Base-by-base conservation (phyloP, 1,140 invertebrate genomes). In the Bombus fervidus region DNA sequence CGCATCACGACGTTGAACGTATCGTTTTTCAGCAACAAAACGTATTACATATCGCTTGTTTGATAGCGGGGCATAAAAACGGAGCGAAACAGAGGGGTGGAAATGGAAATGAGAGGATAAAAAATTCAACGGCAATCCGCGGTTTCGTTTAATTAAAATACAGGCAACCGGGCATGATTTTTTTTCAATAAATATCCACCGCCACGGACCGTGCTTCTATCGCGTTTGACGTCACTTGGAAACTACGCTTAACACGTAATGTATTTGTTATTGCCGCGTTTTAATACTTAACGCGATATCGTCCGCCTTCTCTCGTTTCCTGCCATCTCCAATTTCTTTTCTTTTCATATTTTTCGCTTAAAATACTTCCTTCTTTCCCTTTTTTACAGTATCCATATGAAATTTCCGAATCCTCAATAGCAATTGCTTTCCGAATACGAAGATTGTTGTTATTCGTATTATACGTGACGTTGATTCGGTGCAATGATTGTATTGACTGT, bases 21-120 rank as follows among this genome's bases (percentile, higher is more conserved):
- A 39, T 41, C 25, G 34, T 41, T 71, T 71, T 71, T 71, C 69
- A 71, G 28, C 69, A 72, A 72, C 39, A 72, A 41, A 72, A 72
- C 39, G 69, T 72, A 72, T 72, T 72, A 72, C 39, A 41, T 72
- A 39, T 72, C 69, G 68, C 13, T n/a, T 41, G 69, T 72, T 72
- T 72, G 69, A 72, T n/a, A 71, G 59, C 37, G 68, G n/a, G 13
- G 6, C 15, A 66, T 31, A 18, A 66, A 66, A 66, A 15, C 15
- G 1, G 18, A 1, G 18, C 9, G 8, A 25, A 10, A 39, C 18
- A 37, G 6, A 68, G 31, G 10, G 12, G 13, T 15, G 69, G 37
- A 41, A 72, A 72, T 72, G 69, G 69, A 72, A 72, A 72, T 72
- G 69, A 41, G 69, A 72, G 34, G 10, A 72, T 72, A 72, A 72